These are phyloP conservation scores for Sebastes reedi DNA, from an alignment of 2,797 vertebrate genomes.

Conservation along the genomic window DNA sequence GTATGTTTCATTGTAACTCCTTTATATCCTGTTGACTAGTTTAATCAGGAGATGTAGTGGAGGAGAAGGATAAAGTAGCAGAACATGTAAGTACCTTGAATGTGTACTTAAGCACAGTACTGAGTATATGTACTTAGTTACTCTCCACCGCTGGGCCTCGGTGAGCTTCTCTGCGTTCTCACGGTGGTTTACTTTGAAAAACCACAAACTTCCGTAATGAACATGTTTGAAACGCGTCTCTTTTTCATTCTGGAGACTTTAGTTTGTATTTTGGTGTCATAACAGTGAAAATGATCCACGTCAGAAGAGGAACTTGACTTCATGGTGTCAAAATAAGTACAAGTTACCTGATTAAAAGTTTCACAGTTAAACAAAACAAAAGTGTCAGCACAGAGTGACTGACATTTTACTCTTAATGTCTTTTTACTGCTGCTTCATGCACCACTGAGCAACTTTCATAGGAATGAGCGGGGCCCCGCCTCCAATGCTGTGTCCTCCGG, in stretches of 20 bases:
- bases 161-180: background rate
- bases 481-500: too few relatives aligned
- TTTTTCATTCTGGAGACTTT: background rate
- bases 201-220: constrained; percentile 5
- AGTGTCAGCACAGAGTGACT: too few relatives aligned
- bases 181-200: background rate
- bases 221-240: background rate
- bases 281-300: background rate
- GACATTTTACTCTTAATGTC: too few relatives aligned
- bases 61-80: background rate
- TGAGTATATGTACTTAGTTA: background rate
- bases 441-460: too few relatives aligned
- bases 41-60: background rate
- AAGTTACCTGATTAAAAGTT: too few relatives aligned
- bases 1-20: too few relatives aligned
- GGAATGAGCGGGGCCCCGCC: too few relatives aligned
- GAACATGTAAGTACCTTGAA: background rate
- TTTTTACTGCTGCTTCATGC: too few relatives aligned
- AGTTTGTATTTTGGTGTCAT: background rate
- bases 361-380: too few relatives aligned
- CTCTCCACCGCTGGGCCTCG: background rate
- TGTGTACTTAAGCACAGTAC: background rate
- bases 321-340: too few relatives aligned
- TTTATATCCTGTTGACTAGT: too few relatives aligned
- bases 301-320: background rate